These are phyloP conservation scores for Micromys minutus DNA, from an alignment of 2,113 vertebrate species.

Conservation along the genomic window DNA sequence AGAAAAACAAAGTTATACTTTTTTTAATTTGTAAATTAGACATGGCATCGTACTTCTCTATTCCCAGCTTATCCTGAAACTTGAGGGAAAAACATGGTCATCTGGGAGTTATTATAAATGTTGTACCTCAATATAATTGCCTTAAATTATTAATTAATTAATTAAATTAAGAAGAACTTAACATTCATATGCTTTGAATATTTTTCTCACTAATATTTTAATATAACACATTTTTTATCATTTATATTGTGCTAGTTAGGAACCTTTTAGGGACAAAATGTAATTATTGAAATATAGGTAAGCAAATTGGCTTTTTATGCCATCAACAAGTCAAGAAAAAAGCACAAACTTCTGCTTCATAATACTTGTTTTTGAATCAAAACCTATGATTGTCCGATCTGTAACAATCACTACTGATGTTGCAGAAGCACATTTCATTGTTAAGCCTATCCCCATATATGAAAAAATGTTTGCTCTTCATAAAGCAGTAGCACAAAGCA, in stretches of 20 bases:
- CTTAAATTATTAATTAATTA: too few relatives aligned
- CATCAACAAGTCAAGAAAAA: not conserved
- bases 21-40: not conserved
- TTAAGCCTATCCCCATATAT: not conserved
- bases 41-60: not conserved
- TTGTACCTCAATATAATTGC: not conserved
- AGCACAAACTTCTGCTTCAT: not conserved
- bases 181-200: not conserved
- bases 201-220: not conserved
- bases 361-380: not conserved
- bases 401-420: not conserved
- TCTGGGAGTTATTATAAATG: not conserved
- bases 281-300: not conserved
- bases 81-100: not conserved
- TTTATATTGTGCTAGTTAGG: not conserved
- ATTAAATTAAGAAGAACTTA: not conserved
- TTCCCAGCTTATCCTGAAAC: not conserved
- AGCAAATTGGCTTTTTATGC: not conserved
- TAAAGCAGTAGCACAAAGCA: not conserved
- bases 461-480: not conserved
- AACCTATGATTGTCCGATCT: not conserved
- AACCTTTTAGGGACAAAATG: not conserved
- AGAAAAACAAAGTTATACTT: not conserved
- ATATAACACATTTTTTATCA: not conserved
- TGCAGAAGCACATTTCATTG: not conserved